Evolutionary conservation across 2,797 vertebrate genomes (phyloP).

Genomic region (Echiichthys vipera): DNA sequence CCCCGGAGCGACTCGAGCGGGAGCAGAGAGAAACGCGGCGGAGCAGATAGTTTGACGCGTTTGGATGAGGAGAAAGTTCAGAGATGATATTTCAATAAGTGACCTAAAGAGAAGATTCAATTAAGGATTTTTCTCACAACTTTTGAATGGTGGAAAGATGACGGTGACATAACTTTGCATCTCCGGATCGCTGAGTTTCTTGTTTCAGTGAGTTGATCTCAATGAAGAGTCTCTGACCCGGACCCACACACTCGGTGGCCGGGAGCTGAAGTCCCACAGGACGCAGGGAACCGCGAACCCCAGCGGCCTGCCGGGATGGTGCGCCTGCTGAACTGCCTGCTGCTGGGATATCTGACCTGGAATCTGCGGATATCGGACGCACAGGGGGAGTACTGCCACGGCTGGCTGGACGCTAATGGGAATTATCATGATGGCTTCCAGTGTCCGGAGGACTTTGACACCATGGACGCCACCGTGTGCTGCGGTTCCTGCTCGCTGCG

Average conservation of each 20-base stretch:
- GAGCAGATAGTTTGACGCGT: background rate
- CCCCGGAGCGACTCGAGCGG: background rate
- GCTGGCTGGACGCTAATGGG: constrained; percentile 92
- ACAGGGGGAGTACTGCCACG: constrained; percentile 96
- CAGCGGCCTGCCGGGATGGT: constrained; percentile 76
- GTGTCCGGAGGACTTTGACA: constrained; percentile 97
- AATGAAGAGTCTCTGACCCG: constrained; percentile 32
- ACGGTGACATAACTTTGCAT: constrained; percentile 45
- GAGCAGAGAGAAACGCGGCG: background rate
- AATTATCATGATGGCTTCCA: constrained; percentile 95
- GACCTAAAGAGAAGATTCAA: background rate
- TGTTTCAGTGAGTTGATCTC: background rate
- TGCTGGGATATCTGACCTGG: constrained; percentile 86
- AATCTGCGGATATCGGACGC: constrained; percentile 86
- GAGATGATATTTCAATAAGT: constrained; percentile 10
- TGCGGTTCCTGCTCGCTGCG: constrained; percentile 95
- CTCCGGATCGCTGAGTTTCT: background rate
- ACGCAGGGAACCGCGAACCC: constrained; percentile 30
- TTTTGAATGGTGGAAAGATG: constrained; percentile 42
- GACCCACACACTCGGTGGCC: constrained; percentile 13
- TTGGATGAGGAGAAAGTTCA: constrained; percentile 6
- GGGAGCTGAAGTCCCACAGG: constrained; percentile 37
- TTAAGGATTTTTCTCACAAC: constrained; percentile 11
- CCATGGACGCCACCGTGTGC: constrained; percentile 93
- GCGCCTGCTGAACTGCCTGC: constrained; percentile 82